A percentile compares a stretch with the other conserved stretches of the same genome.
Evolutionary conservation across 2,888 invertebrate species (phyloP).

Genomic region (Xylota sylvarum): DNA sequence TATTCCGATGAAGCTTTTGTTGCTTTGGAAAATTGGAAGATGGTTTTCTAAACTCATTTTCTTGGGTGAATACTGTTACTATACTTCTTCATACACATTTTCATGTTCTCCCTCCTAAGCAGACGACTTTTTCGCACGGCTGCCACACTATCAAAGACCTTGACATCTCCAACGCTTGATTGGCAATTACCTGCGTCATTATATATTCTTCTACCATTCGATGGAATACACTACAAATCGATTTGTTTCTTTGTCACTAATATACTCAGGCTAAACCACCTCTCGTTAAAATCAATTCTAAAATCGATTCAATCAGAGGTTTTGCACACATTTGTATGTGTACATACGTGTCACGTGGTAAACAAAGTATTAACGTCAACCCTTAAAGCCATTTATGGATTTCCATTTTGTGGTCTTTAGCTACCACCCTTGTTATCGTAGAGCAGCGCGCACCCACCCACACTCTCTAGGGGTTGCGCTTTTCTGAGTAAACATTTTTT

Average conservation of each 20-base stretch:
- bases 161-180: too few relatives aligned
- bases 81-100: too few relatives aligned
- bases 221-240: neutral
- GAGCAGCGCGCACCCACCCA: neutral
- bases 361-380: conserved; percentile 14
- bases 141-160: too few relatives aligned
- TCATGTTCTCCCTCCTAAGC: too few relatives aligned
- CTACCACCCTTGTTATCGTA: neutral
- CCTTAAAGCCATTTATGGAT: conserved; percentile 21
- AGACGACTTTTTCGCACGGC: too few relatives aligned
- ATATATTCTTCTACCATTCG: too few relatives aligned
- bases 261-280: neutral
- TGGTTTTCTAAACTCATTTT: too few relatives aligned
- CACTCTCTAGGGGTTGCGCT: neutral
- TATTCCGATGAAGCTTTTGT: too few relatives aligned
- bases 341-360: conserved; percentile 9
- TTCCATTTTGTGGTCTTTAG: conserved; percentile 9
- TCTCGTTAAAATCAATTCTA: conserved; percentile 9
- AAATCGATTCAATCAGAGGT: conserved; percentile 1
- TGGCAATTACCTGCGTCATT: too few relatives aligned
- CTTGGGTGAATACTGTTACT: too few relatives aligned
- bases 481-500: neutral
- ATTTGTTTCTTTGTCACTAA: neutral
- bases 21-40: too few relatives aligned
- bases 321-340: neutral